Percentiles rank a stretch among this genome's conserved stretches.
phyloP scores from a whole-genome alignment of 2,797 vertebrate species.

The Argentina silus region DNA sequence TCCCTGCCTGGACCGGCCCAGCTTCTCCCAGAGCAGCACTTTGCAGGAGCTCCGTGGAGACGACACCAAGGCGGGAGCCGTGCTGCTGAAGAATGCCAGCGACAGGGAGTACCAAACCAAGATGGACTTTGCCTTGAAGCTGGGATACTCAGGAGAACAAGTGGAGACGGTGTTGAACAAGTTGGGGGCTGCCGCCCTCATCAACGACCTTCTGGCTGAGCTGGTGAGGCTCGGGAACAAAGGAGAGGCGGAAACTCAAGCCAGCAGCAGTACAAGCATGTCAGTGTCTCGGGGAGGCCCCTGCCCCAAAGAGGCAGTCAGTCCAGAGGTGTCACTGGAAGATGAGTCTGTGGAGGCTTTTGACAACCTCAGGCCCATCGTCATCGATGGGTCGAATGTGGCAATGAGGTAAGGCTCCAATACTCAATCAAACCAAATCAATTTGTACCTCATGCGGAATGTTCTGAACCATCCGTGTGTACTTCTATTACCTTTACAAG shows the following conservation, averaged over 20 bases:
- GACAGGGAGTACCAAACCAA: conserved; percentile 94
- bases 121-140: conserved; percentile 97
- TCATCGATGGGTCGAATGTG: conserved; percentile 98
- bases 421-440: background rate
- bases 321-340: conserved; percentile 91
- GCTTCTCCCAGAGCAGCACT: conserved; percentile 94
- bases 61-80: conserved; percentile 59
- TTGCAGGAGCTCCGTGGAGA: conserved; percentile 85
- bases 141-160: conserved; percentile 94
- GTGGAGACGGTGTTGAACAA: conserved; percentile 94
- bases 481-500: background rate
- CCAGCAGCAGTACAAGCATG: conserved; percentile 64
- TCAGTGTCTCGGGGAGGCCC: conserved; percentile 76
- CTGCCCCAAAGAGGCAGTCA: conserved; percentile 85
- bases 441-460: conserved; percentile 14
- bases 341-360: conserved; percentile 88
- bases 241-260: conserved; percentile 87
- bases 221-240: conserved; percentile 95
- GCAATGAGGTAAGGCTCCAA: conserved; percentile 90
- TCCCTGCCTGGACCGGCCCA: conserved; percentile 93
- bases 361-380: conserved; percentile 94
- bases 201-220: conserved; percentile 95
- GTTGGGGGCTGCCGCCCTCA: conserved; percentile 90
- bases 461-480: conserved; percentile 12
- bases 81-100: conserved; percentile 65